Conservation (phyloP, 2,113 vertebrate genomes). For the Charina bottae region DNA sequence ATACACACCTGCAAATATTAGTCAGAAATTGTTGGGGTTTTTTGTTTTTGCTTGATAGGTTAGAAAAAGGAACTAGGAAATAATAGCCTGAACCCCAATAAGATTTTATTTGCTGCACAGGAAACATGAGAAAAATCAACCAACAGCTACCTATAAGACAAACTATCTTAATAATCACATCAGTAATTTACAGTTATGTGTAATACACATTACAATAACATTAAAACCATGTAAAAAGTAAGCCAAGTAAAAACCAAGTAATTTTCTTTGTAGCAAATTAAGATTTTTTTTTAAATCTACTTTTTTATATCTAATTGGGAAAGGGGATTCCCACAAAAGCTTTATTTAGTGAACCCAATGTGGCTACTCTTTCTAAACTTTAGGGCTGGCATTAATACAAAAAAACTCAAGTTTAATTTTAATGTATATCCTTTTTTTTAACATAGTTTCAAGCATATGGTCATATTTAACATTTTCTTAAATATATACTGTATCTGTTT, state of each 20-base stretch:
- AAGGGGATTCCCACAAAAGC: constrained; percentile 57
- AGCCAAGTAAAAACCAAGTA: background rate
- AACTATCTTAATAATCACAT: constrained; percentile 65
- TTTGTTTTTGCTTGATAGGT: background rate
- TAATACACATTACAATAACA: constrained; percentile 61
- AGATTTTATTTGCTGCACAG: constrained; percentile 19
- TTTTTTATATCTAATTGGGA: constrained; percentile 42
- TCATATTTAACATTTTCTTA: constrained; percentile 59
- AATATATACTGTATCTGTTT: constrained; percentile 50
- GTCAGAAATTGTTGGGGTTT: background rate
- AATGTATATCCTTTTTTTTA: constrained; percentile 27
- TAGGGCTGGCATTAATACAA: constrained; percentile 43
- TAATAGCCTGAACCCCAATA: background rate
- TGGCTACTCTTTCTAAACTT: constrained; percentile 7
- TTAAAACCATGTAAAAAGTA: constrained; percentile 57
- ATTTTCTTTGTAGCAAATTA: constrained; percentile 36
- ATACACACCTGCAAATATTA: background rate
- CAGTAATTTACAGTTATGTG: constrained; percentile 67
- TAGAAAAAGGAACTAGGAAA: background rate
- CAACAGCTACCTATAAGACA: constrained; percentile 70
- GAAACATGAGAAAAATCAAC: constrained; percentile 33
- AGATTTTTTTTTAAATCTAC: constrained; percentile 52
- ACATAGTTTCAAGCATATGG: constrained; percentile 30
- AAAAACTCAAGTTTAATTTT: constrained; percentile 26
- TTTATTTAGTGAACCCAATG: constrained; percentile 32